A percentile compares a stretch with the other conserved stretches of the same genome.
These are phyloP conservation scores for Macrobrachium rosenbergii DNA, from an alignment of 1,140 invertebrate genomes.

Conservation along the genomic window DNA sequence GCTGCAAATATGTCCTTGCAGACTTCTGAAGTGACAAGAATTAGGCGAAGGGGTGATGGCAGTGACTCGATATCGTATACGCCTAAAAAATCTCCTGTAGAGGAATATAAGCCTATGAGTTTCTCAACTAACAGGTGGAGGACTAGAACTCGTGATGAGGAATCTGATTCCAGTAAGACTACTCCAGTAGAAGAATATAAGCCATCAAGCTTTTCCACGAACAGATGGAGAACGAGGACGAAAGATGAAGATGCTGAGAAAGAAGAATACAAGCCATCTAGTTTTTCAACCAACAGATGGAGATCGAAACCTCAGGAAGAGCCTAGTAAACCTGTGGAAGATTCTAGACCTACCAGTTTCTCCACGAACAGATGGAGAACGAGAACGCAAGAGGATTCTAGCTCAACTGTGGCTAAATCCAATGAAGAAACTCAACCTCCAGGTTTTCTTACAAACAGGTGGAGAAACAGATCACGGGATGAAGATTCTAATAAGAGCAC, in stretches of 20 bases:
- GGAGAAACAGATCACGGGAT: no score
- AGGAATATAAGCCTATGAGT: slow-evolving; percentile 15
- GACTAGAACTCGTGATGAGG: not conserved
- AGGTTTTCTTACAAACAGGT: no score
- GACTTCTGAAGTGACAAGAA: slow-evolving; percentile 31
- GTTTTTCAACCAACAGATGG: slow-evolving; percentile 21
- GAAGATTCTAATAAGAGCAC: no score
- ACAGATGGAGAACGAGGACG: slow-evolving; percentile 19
- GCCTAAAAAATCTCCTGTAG: no score
- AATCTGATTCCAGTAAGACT: not conserved
- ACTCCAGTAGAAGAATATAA: slow-evolving; percentile 14
- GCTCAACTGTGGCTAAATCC: no score
- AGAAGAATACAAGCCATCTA: slow-evolving; percentile 15
- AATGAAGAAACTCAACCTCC: no score
- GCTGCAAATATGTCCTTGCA: slow-evolving; percentile 23
- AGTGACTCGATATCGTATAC: no score
- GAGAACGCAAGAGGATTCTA: no score
- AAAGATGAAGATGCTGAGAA: no score
- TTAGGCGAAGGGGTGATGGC: slow-evolving; percentile 11
- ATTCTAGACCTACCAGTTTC: slow-evolving; percentile 20
- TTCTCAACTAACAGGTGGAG: slow-evolving; percentile 23
- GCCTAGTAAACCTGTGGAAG: not conserved
- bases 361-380: slow-evolving; percentile 33
- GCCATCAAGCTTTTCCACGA: slow-evolving; percentile 21
- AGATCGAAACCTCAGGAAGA: slow-evolving; percentile 7